Evolutionary conservation across 2,797 vertebrate species (phyloP).

Genomic region (Megalops cyprinoides): DNA sequence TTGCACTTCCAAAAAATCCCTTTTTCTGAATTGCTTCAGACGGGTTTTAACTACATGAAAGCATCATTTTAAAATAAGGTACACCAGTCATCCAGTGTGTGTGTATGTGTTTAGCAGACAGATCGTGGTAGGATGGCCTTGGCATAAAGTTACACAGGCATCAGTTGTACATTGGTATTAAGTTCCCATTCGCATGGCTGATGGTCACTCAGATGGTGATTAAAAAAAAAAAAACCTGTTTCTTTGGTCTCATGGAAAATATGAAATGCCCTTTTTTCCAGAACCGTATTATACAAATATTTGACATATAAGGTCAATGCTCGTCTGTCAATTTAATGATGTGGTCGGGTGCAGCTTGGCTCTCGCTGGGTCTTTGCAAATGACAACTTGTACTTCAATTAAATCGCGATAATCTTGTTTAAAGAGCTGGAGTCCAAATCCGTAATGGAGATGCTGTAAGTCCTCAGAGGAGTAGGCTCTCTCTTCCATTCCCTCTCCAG

Average conservation of each 20-base stretch:
- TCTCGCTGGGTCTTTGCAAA: slow-evolving; percentile 32
- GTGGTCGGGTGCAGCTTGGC: slow-evolving; percentile 35
- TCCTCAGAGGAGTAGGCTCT: slow-evolving; percentile 44
- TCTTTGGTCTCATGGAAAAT: slow-evolving; percentile 38
- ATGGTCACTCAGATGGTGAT: background rate
- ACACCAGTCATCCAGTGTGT: too few species aligned
- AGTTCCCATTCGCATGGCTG: too few species aligned
- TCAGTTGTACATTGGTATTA: background rate
- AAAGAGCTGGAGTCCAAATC: slow-evolving; percentile 26
- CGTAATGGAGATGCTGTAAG: slow-evolving; percentile 41
- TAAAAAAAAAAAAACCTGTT: too few species aligned
- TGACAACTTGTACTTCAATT: slow-evolving; percentile 33
- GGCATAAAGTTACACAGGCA: background rate
- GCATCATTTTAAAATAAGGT: background rate
- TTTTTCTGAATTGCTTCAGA: background rate
- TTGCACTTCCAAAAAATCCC: background rate
- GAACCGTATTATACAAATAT: slow-evolving; percentile 36
- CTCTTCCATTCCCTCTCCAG: slow-evolving; percentile 35
- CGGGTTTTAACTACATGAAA: background rate
- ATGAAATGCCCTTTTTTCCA: slow-evolving; percentile 39
- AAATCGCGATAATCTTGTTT: slow-evolving; percentile 2
- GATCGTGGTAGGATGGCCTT: background rate
- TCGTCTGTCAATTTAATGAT: slow-evolving; percentile 37
- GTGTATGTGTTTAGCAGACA: too few species aligned
- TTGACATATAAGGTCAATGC: slow-evolving; percentile 40